Evolutionary conservation across 2,113 vertebrate genomes (phyloP), one percentile per base, ranked within the genome.

Genomic region (Peromyscus maniculatus): DNA sequence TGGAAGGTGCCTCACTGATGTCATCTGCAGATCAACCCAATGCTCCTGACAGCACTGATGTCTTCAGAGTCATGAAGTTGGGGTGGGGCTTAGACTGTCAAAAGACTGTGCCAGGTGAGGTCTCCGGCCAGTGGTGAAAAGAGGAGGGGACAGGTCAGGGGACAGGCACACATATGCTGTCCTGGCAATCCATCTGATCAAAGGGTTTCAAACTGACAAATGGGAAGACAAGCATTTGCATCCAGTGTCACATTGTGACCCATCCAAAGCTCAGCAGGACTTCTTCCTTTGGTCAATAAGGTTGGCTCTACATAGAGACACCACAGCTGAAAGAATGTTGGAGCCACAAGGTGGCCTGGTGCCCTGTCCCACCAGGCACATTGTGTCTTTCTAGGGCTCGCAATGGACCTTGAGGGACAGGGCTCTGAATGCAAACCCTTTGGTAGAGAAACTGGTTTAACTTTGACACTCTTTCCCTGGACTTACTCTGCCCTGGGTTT

Each of bases 231-330:
- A 78, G 93, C 77, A 43, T 66, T 75, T 46, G 43, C 3, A 1
- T 74, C 43, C 19, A 16, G 0, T 11, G 33, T 71, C 43, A 83
- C 84, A 57, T 1, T 57, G 62, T 31, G 78, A 87, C 91, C 46
- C 57, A 75, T 66, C 78, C 89, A 86, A 19, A 69, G n/a, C 59
- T 69, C 93, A 96, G 83, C 17, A 19, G 95, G 91, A 55, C 43
- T 83, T 69, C 52, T 74, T 26, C 22, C 83, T 91, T 49, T 67
- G 92, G 67, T 93, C 84, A 90, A 33, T 92, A 52, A 79, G 62
- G 87, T 62, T 46, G 52, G 28, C 17, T 17, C 79, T 52, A 5
- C 5, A 52, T 0, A 74, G 80, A 80, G n/a, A 33, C n/a, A 17
- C 7, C 33, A 10, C 8, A 39, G 69, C 3, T 64, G 43, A 46